A percentile compares a stretch with the other conserved stretches of the same genome.
These are phyloP conservation scores for Pao palembangensis DNA, from an alignment of 2,113 vertebrate species.

Conservation along the genomic window DNA sequence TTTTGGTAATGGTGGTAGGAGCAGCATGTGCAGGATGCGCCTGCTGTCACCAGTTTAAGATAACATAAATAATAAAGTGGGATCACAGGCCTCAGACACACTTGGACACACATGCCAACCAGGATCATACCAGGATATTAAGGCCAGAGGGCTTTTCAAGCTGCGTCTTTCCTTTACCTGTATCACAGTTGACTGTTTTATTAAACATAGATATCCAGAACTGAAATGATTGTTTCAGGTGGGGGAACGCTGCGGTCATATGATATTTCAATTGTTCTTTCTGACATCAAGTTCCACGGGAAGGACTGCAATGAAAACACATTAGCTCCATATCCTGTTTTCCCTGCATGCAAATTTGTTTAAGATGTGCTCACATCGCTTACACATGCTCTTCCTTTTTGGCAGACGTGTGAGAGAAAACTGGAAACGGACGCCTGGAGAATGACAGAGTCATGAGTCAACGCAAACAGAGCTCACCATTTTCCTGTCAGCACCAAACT, in stretches of 20 bases:
- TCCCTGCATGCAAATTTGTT: constrained; percentile 21
- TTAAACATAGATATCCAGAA: constrained; percentile 20
- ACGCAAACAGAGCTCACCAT: constrained; percentile 24
- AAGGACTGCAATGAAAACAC: constrained; percentile 1
- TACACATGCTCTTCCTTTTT: constrained; percentile 46
- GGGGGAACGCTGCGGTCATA: background rate
- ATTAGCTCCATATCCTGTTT: constrained; percentile 52
- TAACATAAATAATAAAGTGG: constrained; percentile 51
- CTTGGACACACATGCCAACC: constrained; percentile 31
- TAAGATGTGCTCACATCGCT: constrained; percentile 26
- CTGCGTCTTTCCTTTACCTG: constrained; percentile 26
- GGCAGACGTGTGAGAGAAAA: constrained; percentile 15
- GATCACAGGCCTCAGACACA: constrained; percentile 44
- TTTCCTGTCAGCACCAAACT: constrained; percentile 33
- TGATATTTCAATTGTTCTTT: constrained; percentile 7
- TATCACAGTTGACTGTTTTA: constrained; percentile 11
- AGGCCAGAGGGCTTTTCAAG: constrained; percentile 35
- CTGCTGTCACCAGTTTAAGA: constrained; percentile 35
- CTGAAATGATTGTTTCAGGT: constrained; percentile 7
- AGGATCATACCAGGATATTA: constrained; percentile 48
- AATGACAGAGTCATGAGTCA: constrained; percentile 24
- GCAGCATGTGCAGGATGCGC: background rate
- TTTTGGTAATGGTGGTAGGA: constrained; percentile 5
- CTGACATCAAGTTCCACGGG: background rate
- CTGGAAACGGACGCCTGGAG: constrained; percentile 6